Evolutionary conservation across 2,113 vertebrate species (phyloP).

Genomic region (Oreochromis aureus): DNA sequence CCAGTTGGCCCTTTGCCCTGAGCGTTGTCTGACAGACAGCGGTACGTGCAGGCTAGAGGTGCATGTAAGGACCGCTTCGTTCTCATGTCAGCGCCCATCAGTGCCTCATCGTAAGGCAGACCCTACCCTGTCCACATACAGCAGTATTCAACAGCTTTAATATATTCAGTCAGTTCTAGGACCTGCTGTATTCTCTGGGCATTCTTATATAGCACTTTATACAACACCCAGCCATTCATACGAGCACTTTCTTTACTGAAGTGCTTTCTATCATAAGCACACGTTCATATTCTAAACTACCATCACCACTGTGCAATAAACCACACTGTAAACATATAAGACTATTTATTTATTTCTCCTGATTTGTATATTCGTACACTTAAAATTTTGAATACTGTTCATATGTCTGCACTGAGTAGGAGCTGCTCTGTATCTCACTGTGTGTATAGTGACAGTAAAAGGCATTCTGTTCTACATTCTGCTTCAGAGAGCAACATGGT

Average conservation of each 20-base stretch:
- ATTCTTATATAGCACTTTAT: neutral
- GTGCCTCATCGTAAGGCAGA: neutral
- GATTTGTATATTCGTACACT: fast-evolving
- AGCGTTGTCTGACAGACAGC: neutral
- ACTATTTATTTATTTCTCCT: fast-evolving
- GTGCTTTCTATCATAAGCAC: too few species aligned
- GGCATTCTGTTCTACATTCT: fast-evolving
- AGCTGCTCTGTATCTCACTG: neutral
- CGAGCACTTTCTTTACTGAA: neutral
- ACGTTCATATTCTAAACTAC: too few species aligned
- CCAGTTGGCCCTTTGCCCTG: neutral
- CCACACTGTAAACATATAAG: neutral
- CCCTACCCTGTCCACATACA: fast-evolving
- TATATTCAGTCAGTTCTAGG: fast-evolving
- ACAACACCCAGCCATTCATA: neutral
- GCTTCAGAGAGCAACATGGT: neutral
- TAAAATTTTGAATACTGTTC: neutral
- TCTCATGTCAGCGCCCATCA: neutral
- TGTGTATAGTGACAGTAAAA: neutral
- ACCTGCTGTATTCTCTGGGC: neutral
- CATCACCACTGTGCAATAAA: neutral
- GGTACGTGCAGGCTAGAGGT: fast-evolving
- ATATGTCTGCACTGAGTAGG: neutral
- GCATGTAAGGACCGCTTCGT: fast-evolving
- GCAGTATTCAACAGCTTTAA: fast-evolving